Percentiles rank a stretch among this genome's conserved stretches.
Evolutionary conservation across 2,888 invertebrate species (phyloP).

Genomic region (Abrostola triplasia): DNA sequence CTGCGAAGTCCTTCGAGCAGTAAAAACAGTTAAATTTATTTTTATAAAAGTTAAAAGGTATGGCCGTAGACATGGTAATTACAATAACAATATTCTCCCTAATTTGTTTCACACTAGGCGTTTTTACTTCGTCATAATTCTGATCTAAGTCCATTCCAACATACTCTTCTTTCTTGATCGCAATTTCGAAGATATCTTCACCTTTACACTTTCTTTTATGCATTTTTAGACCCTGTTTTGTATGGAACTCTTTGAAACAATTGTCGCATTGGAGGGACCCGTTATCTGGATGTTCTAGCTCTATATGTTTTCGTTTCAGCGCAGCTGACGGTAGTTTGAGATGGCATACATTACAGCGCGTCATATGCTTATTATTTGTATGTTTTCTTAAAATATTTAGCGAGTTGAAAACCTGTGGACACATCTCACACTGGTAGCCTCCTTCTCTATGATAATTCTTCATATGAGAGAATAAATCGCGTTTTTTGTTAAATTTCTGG

Average conservation of each 20-base stretch:
- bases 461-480: constrained; percentile 81
- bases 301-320: constrained; percentile 80
- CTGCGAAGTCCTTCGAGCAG: constrained; percentile 82
- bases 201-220: constrained; percentile 79
- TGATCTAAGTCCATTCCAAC: constrained; percentile 75
- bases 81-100: constrained; percentile 80
- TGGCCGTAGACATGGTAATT: constrained; percentile 83
- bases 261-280: constrained; percentile 78
- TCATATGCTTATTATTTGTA: constrained; percentile 76
- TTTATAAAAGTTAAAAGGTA: constrained; percentile 84
- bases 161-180: constrained; percentile 74
- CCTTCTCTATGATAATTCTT: constrained; percentile 85
- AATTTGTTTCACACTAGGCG: constrained; percentile 81
- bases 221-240: constrained; percentile 81
- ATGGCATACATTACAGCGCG: constrained; percentile 77
- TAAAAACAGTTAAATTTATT: constrained; percentile 85
- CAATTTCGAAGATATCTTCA: constrained; percentile 66
- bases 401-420: constrained; percentile 76
- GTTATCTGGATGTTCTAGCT: constrained; percentile 80
- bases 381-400: constrained; percentile 81
- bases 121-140: constrained; percentile 70
- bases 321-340: constrained; percentile 78
- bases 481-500: constrained; percentile 81
- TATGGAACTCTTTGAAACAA: constrained; percentile 81
- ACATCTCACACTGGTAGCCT: constrained; percentile 79